A percentile compares a stretch with the other conserved stretches of the same genome.
Evolutionary conservation across 2,888 invertebrate genomes (phyloP).

Genomic region (Chesias legatella): DNA sequence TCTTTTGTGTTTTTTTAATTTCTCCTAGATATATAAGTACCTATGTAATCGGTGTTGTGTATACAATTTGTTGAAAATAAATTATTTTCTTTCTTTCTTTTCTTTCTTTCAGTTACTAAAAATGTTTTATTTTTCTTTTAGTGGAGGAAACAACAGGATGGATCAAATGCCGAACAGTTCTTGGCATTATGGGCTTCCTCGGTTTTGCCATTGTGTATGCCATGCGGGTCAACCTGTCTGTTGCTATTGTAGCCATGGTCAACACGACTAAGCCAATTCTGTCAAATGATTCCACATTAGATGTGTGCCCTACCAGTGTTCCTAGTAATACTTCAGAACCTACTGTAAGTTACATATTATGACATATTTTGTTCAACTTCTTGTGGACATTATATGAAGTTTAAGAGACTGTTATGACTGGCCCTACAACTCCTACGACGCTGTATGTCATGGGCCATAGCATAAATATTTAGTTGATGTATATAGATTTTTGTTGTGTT

Average conservation of each 20-base stretch:
- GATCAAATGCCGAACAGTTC: constrained; percentile 86
- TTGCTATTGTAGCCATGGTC: constrained; percentile 97
- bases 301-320: constrained; percentile 80
- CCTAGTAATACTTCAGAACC: constrained; percentile 64
- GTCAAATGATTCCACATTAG: constrained; percentile 77
- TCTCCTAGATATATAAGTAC: too few relatives aligned
- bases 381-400: too few relatives aligned
- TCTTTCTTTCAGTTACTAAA: not conserved
- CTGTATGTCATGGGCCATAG: too few relatives aligned
- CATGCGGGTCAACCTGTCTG: constrained; percentile 94
- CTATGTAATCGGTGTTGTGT: too few relatives aligned
- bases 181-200: constrained; percentile 91
- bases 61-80: too few relatives aligned
- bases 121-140: constrained; percentile 28
- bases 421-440: too few relatives aligned
- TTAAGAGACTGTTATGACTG: too few relatives aligned
- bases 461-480: too few relatives aligned
- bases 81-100: too few relatives aligned
- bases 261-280: constrained; percentile 84
- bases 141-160: constrained; percentile 83
- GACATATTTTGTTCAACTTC: not conserved
- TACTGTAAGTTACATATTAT: constrained; percentile 47
- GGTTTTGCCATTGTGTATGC: constrained; percentile 95
- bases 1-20: too few relatives aligned
- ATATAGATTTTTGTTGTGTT: too few relatives aligned